Conservation (phyloP, 2,797 vertebrate species). For the Hippopotamyrus pictus region DNA sequence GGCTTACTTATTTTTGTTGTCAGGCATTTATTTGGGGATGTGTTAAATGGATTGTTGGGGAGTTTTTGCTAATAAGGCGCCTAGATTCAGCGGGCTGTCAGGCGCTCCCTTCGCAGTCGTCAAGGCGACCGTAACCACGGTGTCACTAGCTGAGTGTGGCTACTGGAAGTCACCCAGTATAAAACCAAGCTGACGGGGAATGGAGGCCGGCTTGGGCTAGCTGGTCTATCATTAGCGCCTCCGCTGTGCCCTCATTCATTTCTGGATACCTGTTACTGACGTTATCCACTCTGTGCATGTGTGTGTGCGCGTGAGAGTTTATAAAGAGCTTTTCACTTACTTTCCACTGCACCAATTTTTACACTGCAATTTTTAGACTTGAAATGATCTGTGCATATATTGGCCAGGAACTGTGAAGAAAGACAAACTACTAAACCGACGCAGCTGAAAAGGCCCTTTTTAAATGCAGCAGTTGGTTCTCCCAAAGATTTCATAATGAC, state of each 20-base stretch:
- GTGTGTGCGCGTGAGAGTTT: background rate
- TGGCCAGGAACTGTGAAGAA: background rate
- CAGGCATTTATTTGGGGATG: background rate
- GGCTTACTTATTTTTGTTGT: background rate
- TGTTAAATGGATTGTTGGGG: background rate
- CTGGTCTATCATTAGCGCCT: background rate
- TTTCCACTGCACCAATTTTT: slow-evolving; percentile 1
- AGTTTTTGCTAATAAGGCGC: background rate
- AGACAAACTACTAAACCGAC: background rate
- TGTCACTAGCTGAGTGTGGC: background rate
- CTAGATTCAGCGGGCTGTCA: background rate
- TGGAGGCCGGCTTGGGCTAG: background rate
- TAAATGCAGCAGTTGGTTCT: background rate
- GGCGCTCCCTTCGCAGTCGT: background rate
- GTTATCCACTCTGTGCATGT: background rate
- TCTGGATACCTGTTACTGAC: background rate
- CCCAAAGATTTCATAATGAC: background rate
- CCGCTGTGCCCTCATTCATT: background rate
- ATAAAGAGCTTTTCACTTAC: slow-evolving; percentile 1
- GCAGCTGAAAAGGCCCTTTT: background rate
- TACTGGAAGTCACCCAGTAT: background rate
- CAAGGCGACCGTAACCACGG: background rate
- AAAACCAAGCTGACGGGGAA: background rate
- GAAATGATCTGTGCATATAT: background rate
- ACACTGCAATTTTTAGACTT: background rate